phyloP scores from a whole-genome alignment of 1,140 invertebrate genomes.

The Zaprionus davidi region DNA sequence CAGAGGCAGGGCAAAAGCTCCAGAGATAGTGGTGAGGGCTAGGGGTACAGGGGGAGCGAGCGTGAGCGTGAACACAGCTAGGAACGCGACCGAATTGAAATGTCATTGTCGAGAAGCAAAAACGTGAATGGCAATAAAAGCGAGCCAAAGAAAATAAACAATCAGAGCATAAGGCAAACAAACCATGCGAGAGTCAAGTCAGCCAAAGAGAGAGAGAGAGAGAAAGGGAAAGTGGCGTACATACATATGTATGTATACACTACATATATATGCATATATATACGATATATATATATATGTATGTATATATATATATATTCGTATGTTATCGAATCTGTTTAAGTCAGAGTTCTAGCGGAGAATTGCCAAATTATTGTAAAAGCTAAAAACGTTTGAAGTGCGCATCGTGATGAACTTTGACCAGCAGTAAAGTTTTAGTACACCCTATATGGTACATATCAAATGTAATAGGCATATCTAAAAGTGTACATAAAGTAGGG shows the following conservation, averaged over 20 bases:
- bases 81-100: background rate
- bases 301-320: background rate
- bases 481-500: too few relatives aligned
- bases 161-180: conserved; percentile 3
- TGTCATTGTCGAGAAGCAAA: background rate
- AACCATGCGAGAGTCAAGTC: conserved; percentile 1
- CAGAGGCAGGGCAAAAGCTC: background rate
- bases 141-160: conserved; percentile 6
- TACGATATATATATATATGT: background rate
- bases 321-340: background rate
- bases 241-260: background rate
- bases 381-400: background rate
- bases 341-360: background rate
- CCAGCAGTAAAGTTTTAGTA: too few relatives aligned
- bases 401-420: background rate
- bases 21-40: background rate
- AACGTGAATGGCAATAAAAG: background rate
- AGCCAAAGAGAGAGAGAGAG: background rate
- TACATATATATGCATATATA: background rate
- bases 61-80: background rate
- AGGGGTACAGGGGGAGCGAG: background rate
- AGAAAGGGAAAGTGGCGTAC: background rate
- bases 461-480: too few relatives aligned
- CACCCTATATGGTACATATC: too few relatives aligned
- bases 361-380: background rate